These are phyloP conservation scores for Neotoxoptera formosana DNA, from an alignment of 1,140 invertebrate species.

Conservation along the genomic window DNA sequence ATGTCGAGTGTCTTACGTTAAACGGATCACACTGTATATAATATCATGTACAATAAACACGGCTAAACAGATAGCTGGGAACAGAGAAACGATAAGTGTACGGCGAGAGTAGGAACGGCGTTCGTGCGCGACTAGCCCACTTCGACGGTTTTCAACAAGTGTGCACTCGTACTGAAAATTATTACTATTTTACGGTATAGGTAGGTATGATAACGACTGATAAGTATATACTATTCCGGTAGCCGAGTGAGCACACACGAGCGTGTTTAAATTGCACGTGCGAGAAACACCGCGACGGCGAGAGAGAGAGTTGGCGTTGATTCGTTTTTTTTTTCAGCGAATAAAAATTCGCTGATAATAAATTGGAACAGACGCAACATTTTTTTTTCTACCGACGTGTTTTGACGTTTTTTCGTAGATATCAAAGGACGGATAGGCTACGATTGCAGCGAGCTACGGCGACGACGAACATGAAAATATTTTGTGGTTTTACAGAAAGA, in stretches of 20 bases:
- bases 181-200: neutral
- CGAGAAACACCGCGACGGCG: neutral
- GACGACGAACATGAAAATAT: neutral
- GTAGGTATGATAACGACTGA: neutral
- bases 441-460: no score
- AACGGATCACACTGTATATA: no score
- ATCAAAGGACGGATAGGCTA: neutral
- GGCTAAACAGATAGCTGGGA: neutral
- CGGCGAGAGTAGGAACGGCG: neutral
- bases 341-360: neutral
- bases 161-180: neutral
- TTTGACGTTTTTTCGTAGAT: neutral
- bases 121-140: conserved; percentile 7
- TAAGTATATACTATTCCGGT: neutral
- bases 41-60: no score
- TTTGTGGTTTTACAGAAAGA: neutral
- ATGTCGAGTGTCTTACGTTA: no score
- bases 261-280: neutral
- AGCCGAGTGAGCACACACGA: neutral
- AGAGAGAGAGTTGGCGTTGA: neutral
- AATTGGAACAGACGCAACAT: neutral
- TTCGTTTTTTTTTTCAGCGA: neutral
- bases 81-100: neutral
- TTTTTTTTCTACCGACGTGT: neutral
- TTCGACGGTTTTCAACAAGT: neutral